Evolutionary conservation across 2,113 vertebrate genomes (phyloP), one percentile per base, ranked within the genome.

Genomic region (Clarias macrocephalus): DNA sequence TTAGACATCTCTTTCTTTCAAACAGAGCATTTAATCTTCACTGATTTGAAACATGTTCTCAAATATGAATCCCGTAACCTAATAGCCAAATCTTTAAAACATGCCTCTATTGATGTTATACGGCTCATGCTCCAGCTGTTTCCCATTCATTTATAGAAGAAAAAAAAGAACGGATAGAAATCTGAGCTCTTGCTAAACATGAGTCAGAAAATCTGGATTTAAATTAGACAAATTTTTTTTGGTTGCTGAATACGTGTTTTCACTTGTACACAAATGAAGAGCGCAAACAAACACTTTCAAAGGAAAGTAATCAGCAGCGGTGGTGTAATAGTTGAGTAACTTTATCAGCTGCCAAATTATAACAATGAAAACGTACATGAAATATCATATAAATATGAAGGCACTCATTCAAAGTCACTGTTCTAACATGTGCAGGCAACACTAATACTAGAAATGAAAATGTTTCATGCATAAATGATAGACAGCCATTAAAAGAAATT

Each of bases 51-150:
- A 52, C 23, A 48, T 68, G 18, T 48, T 85, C 54, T 75, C 12
- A 73, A 72, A 59, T n/a, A 56, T 23, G 52, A 73, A 73, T 59
- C 11, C 52, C 2, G 9, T 80, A 80, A 59, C 28, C 28, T 21
- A 33, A 79, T 79, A 79, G 52, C 56, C 75, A 59, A 62, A 42
- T 11, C 3, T 72, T 60, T 75, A 75, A 48, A 48, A 42, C 23
- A n/a, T 62, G 9, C 12, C 30, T 59, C 73, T 73, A 84, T n/a
- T 59, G 33, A 81, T 48, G 30, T 59, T 70, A 5, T 59, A 25
- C 63, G 7, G 23, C 65, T 80, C 9, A 48, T 11, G 56, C 52
- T 28, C 66, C 85, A 70, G 63, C 82, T 84, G 56, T 80, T 59
- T 59, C 65, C 30, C 21, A 28, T 80, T 80, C 76, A 70, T 80